A percentile compares a stretch with the other conserved stretches of the same genome.
phyloP scores from a whole-genome alignment of 2,113 vertebrate species.

The Globicephala melas region DNA sequence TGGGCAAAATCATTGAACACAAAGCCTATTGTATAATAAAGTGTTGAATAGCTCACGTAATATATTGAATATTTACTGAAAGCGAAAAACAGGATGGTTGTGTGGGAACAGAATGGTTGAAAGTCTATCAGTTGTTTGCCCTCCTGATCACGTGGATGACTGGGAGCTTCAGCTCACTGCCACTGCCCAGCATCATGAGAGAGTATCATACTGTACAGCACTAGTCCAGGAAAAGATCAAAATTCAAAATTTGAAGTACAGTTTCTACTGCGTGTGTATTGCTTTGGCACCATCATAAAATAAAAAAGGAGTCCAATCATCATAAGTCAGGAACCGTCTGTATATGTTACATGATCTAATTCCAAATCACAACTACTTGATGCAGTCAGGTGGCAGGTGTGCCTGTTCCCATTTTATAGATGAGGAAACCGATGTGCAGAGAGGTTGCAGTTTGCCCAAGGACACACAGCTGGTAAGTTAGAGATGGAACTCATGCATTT shows the following conservation, averaged over 20 bases:
- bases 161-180: neutral
- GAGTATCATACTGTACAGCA: neutral
- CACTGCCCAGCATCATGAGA: neutral
- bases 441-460: conserved; percentile 19
- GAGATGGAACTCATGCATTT: conserved; percentile 4
- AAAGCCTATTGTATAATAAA: neutral
- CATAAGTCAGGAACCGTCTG: neutral
- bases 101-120: neutral
- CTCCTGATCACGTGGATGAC: neutral
- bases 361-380: neutral
- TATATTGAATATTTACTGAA: neutral
- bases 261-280: neutral
- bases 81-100: neutral
- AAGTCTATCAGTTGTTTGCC: neutral
- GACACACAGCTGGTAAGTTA: conserved; percentile 12
- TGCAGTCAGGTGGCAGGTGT: neutral
- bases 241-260: neutral
- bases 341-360: neutral
- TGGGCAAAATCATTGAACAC: neutral
- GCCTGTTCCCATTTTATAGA: conserved; percentile 20
- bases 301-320: neutral
- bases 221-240: neutral
- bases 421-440: neutral
- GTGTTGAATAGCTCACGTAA: neutral
- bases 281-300: neutral